Percentiles rank a stretch among this genome's conserved stretches.
Evolutionary conservation across 35 echinoderm and acorn worm species (phyloP).

Genomic region (Holothuria glaberrima): DNA sequence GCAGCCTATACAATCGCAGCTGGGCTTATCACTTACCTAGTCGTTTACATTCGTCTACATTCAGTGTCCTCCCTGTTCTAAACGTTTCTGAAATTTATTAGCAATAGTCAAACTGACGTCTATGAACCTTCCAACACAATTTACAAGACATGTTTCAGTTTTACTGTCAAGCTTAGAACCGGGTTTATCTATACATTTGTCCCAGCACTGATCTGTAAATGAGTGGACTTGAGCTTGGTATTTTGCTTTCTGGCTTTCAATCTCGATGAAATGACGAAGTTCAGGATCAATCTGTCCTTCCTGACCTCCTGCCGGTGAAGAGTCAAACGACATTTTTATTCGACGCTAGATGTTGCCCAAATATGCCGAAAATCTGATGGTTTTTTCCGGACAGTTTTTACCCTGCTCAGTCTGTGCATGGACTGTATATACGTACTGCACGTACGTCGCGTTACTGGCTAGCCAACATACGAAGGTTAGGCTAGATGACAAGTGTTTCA

Average conservation of each 20-base stretch:
- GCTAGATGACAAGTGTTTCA: background rate
- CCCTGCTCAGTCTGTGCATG: too few species aligned
- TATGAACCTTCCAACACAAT: conserved; percentile 99
- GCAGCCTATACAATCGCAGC: too few species aligned
- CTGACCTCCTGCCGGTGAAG: conserved; percentile 32
- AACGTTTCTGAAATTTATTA: conserved; percentile 79
- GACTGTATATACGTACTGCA: too few species aligned
- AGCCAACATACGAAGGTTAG: background rate
- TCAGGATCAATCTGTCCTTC: conserved; percentile 85
- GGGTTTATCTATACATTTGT: conserved; percentile 91
- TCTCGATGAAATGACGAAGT: conserved; percentile 76
- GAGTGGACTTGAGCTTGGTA: conserved; percentile 92
- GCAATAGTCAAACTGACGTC: conserved; percentile 86
- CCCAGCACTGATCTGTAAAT: conserved; percentile 92
- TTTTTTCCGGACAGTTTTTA: background rate
- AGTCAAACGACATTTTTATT: conserved; percentile 78
- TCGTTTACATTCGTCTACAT: too few species aligned
- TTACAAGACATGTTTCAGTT: conserved; percentile 85
- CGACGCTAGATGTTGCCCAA: background rate
- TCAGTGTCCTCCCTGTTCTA: conserved; percentile 62
- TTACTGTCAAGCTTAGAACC: conserved; percentile 84
- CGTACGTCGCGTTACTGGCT: too few species aligned
- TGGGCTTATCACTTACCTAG: too few species aligned
- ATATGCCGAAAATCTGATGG: background rate
- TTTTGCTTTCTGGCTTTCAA: conserved; percentile 84